Base-by-base conservation (phyloP, 2,113 vertebrate genomes). In the Gopherus evgoodei region DNA sequence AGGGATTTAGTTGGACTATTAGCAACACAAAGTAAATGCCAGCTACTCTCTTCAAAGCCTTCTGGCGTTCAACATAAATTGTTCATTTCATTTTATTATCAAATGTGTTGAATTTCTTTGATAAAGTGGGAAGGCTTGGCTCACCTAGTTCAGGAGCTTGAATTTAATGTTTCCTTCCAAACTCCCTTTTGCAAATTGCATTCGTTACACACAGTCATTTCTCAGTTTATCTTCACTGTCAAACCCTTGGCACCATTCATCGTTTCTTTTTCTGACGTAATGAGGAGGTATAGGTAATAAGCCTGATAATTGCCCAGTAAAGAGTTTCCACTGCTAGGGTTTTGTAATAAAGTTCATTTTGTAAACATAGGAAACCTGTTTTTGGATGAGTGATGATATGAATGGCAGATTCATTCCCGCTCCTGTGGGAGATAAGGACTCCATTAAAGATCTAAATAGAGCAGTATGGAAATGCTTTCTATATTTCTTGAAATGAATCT, bases 91-190 rank as follows among this genome's bases (percentile, higher is more conserved):
- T 62, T 82, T 88, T 86, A 72, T 29, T 25, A 13, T 72, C 62
- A 53, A 24, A 81, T 35, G 12, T 82, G 56, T 12, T 44, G 31
- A n/a, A 47, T 56, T 29, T 47, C 44, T 49, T 76, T 59, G 89
- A 42, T 85, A 84, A 47, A 82, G 93, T 91, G 56, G 9, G 3
- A 13, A 82, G 14, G 86, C 13, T 42, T 93, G 3, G 3, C 52
- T 91, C 81, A 93, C 16, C 72, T 42, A 62, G 6, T 87, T 89
- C 92, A 49, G 47, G 54, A n/a, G 35, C 29, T 31, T 81, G 7
- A 13, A 90, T 82, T 87, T 52, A 89, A 62, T 87, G n/a, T 56
- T 89, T 82, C 11, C 72, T 93, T 88, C 31, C 54, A 69, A 8
- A 2, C 13, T 83, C 69, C 9, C 4, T 90, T 88, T 95, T 89